Percentiles rank a stretch among this genome's conserved stretches.
Conservation (phyloP, 2,797 vertebrate species). For the Cossypha heuglini region DNA sequence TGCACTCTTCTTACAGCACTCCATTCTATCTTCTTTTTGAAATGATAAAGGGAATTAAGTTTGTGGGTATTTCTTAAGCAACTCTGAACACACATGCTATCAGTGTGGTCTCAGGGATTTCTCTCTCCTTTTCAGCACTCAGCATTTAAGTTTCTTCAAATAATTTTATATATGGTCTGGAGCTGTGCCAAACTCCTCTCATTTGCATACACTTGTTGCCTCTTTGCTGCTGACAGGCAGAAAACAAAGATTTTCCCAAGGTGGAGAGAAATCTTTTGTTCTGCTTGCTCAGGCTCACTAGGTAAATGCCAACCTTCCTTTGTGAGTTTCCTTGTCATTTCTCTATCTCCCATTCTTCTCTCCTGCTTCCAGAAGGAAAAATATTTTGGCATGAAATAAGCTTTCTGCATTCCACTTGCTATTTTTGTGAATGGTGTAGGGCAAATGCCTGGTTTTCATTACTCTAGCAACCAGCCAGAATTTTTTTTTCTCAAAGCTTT, state of each 20-base stretch:
- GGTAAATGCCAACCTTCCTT: not conserved
- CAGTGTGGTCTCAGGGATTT: not conserved
- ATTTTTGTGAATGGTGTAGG: not conserved
- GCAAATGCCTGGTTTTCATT: not conserved
- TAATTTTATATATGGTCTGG: not conserved
- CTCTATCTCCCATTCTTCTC: not conserved
- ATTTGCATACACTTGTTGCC: not conserved
- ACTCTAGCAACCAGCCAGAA: not conserved
- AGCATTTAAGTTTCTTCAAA: not conserved
- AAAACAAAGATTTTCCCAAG: not conserved
- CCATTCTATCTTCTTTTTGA: not conserved
- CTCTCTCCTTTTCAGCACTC: not conserved
- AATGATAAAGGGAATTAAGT: not conserved
- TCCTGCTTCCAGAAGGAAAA: not conserved
- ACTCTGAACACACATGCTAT: not conserved
- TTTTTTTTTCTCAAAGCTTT: not conserved
- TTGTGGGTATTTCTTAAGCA: not conserved
- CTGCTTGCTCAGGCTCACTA: not conserved
- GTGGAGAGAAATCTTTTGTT: not conserved
- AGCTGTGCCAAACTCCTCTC: not conserved
- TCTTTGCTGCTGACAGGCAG: not conserved
- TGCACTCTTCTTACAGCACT: slow-evolving; percentile 10
- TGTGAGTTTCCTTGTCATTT: not conserved
- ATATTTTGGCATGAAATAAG: not conserved
- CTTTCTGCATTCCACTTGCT: not conserved